Conservation (phyloP, 2,797 vertebrate species). For the Halcyon chelicuti region DNA sequence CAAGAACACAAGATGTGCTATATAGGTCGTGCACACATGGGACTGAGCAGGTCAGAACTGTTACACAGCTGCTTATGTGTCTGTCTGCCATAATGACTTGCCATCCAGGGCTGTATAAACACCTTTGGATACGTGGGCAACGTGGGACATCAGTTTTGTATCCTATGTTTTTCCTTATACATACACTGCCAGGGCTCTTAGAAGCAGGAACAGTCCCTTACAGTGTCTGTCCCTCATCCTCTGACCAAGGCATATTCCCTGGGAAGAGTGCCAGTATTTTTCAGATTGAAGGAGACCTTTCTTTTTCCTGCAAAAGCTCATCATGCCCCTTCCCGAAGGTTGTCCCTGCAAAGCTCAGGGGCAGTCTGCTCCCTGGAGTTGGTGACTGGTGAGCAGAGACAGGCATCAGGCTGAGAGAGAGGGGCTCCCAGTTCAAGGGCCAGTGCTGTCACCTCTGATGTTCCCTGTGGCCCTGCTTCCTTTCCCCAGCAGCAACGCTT, state of each 20-base stretch:
- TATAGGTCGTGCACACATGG: rapidly evolving
- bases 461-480: background rate
- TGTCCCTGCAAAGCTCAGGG: background rate
- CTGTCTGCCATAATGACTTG: background rate
- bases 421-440: background rate
- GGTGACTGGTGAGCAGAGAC: background rate
- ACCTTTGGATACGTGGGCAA: rapidly evolving
- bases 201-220: background rate
- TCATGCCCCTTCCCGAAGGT: background rate
- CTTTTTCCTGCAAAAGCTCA: background rate
- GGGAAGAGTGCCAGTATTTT: background rate
- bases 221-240: background rate
- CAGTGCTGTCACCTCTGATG: background rate
- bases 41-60: background rate
- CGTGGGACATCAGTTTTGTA: background rate
- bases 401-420: background rate
- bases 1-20: background rate
- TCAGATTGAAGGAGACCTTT: background rate
- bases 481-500: background rate
- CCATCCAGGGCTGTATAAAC: background rate
- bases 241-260: background rate
- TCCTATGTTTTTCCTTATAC: background rate
- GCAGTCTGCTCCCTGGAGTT: background rate
- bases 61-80: background rate
- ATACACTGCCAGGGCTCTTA: background rate